Evolutionary conservation across 1,140 invertebrate species (phyloP).

Genomic region (Pentalonia nigronervosa): DNA sequence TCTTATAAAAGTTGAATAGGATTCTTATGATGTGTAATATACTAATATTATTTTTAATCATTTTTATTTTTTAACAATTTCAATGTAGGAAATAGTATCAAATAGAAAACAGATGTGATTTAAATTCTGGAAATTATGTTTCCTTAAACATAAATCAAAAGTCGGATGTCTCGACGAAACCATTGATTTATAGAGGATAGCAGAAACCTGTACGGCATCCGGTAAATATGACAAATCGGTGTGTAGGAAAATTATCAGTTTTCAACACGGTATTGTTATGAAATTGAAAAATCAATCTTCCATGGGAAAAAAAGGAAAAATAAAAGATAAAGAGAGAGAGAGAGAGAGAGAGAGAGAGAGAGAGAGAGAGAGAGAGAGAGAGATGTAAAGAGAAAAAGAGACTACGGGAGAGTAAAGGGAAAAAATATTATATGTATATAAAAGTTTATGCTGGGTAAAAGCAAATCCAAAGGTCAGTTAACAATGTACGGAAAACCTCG

Average conservation of each 20-base stretch:
- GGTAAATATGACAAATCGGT: constrained; percentile 21
- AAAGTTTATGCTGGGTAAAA: not conserved
- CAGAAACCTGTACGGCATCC: not conserved
- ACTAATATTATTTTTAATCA: not conserved
- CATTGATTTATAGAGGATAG: not conserved
- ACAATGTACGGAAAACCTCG: constrained; percentile 1
- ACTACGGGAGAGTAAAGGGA: not conserved
- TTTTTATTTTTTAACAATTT: not conserved
- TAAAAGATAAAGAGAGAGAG: not conserved
- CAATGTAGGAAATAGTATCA: not conserved
- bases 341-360: not conserved
- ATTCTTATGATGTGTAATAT: not conserved
- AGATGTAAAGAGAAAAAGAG: not conserved
- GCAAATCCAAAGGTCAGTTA: constrained; percentile 31
- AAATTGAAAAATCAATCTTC: constrained; percentile 30
- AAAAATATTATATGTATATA: not conserved
- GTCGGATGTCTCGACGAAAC: not conserved
- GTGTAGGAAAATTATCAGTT: constrained; percentile 22
- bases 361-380: too few relatives aligned
- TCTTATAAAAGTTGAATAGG: not conserved
- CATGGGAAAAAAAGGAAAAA: not conserved
- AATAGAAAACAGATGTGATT: not conserved
- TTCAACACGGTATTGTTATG: not conserved
- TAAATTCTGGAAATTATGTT: not conserved
- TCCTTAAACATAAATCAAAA: not conserved